Percentiles rank a stretch among this genome's conserved stretches.
Evolutionary conservation across 2,113 vertebrate species (phyloP).

Genomic region (Crotalus viridis): DNA sequence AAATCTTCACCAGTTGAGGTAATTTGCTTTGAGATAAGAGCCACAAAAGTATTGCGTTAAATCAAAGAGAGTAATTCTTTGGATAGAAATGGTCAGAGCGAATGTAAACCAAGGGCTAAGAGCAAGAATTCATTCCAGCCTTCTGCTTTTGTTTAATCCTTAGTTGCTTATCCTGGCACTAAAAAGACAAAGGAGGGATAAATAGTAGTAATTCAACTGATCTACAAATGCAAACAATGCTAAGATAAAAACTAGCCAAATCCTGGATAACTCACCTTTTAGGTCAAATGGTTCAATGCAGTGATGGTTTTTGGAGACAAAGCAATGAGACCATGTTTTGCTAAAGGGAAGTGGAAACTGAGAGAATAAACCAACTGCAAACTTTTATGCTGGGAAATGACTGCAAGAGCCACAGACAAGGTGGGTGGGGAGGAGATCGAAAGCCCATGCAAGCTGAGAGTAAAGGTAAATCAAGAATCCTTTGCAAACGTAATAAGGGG

Average conservation of each 20-base stretch:
- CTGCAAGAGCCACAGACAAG: not conserved
- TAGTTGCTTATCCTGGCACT: slow-evolving; percentile 27
- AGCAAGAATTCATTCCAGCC: not conserved
- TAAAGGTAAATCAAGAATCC: not conserved
- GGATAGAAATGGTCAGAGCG: slow-evolving; percentile 22
- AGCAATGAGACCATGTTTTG: not conserved
- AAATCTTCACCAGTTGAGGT: slow-evolving; percentile 1
- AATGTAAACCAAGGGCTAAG: slow-evolving; percentile 24
- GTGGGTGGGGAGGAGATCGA: not conserved
- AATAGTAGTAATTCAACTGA: slow-evolving; percentile 12
- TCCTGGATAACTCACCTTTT: not conserved
- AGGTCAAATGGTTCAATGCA: not conserved
- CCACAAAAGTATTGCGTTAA: not conserved
- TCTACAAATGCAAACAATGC: slow-evolving; percentile 22
- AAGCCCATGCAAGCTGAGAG: not conserved
- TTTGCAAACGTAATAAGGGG: not conserved
- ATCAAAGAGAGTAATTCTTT: slow-evolving; percentile 26
- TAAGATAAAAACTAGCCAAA: slow-evolving; percentile 21
- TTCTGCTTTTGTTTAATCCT: slow-evolving; percentile 43
- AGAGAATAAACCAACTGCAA: not conserved
- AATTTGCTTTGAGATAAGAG: slow-evolving; percentile 42
- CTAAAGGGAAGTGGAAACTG: not conserved
- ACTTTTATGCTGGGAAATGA: not conserved
- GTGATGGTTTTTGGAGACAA: not conserved
- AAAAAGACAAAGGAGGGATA: slow-evolving; percentile 30